phyloP scores from a whole-genome alignment of 1,140 invertebrate species.

The Scaptodrosophila lebanonensis region DNA sequence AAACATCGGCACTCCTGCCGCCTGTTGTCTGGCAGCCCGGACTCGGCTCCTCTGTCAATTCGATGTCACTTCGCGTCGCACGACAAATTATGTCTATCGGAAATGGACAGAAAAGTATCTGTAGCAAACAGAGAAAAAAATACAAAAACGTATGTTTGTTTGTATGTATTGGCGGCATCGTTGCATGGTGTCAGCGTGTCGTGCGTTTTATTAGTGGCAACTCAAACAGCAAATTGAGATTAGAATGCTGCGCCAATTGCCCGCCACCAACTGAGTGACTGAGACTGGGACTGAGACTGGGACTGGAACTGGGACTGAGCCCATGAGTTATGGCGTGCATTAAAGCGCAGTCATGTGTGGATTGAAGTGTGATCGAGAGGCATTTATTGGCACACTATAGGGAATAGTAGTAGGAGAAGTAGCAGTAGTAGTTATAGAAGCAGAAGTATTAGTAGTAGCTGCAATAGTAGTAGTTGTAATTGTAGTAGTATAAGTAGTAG shows the following conservation, averaged over 20 bases:
- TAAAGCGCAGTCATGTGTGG: too few relatives aligned
- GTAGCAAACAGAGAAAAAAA: neutral
- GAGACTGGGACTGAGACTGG: neutral
- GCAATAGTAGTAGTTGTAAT: too few relatives aligned
- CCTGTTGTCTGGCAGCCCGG: neutral
- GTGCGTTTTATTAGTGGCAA: conserved; percentile 64
- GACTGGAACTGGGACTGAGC: neutral
- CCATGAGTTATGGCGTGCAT: neutral
- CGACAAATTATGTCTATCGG: conserved; percentile 46
- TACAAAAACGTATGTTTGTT: conserved; percentile 29
- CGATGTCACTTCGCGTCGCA: conserved; percentile 4
- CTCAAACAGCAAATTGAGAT: conserved; percentile 58
- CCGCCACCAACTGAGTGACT: conserved; percentile 25
- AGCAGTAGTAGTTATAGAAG: too few relatives aligned
- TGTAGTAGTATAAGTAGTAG: too few relatives aligned
- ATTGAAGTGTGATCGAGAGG: too few relatives aligned
- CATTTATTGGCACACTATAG: too few relatives aligned
- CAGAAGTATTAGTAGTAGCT: too few relatives aligned
- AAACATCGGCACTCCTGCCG: neutral
- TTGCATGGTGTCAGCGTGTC: conserved; percentile 42
- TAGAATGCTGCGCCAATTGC: conserved; percentile 28
- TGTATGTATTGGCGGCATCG: conserved; percentile 3
- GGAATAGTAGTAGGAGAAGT: too few relatives aligned
- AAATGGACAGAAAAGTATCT: conserved; percentile 26
- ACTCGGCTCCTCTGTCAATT: conserved; percentile 35